These are phyloP conservation scores for Scelioninae gen. 2 DNA, from an alignment of 2,888 invertebrate species.

Conservation along the genomic window DNA sequence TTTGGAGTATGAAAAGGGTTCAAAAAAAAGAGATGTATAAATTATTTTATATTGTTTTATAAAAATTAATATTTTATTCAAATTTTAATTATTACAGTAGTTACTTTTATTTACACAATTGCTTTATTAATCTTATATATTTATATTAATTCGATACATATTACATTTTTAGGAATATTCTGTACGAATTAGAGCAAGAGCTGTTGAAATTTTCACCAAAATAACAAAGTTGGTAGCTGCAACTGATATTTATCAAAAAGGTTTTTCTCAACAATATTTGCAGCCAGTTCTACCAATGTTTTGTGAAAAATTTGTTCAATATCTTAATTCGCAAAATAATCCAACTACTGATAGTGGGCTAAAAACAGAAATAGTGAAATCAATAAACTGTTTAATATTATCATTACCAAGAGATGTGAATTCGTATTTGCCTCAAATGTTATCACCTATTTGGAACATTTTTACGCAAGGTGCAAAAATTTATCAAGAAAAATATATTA, in stretches of 20 bases:
- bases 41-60: too few species aligned
- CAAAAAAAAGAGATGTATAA: too few species aligned
- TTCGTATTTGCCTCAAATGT: constrained; percentile 79
- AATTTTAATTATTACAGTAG: too few species aligned
- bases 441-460: constrained; percentile 82
- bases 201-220: constrained; percentile 82
- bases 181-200: constrained; percentile 80
- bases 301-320: constrained; percentile 79
- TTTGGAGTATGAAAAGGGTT: too few species aligned
- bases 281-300: constrained; percentile 82
- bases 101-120: too few species aligned
- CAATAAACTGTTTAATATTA: constrained; percentile 80
- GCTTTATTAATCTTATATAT: too few species aligned
- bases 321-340: constrained; percentile 78
- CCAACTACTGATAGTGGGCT: constrained; percentile 78
- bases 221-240: constrained; percentile 78
- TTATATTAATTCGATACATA: too few species aligned
- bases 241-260: constrained; percentile 77
- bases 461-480: constrained; percentile 82
- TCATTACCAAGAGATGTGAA: constrained; percentile 80
- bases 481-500: constrained; percentile 81
- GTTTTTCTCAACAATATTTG: constrained; percentile 78
- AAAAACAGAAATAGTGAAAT: constrained; percentile 81
- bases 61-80: too few species aligned
- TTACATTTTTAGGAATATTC: constrained; percentile 77